Evolutionary conservation across 2,113 vertebrate species (phyloP).

Genomic region (Gila orcuttii): DNA sequence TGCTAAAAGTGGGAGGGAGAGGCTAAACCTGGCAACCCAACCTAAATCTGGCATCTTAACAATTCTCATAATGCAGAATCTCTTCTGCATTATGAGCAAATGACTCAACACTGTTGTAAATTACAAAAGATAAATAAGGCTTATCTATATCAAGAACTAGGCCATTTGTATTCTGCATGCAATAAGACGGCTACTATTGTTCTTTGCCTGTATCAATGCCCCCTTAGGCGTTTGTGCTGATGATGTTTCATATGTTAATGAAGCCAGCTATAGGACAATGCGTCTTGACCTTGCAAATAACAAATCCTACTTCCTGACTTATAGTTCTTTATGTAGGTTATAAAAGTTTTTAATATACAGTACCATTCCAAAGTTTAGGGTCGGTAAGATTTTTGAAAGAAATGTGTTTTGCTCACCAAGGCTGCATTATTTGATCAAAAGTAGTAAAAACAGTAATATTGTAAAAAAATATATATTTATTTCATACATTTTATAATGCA

Average conservation of each 20-base stretch:
- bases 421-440: too few relatives aligned
- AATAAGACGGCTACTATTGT: constrained; percentile 40
- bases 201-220: neutral
- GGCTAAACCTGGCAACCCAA: constrained; percentile 73
- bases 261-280: constrained; percentile 38
- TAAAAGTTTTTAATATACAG: neutral
- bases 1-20: constrained; percentile 69
- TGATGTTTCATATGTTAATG: constrained; percentile 52
- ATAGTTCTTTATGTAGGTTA: constrained; percentile 24
- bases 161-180: constrained; percentile 42
- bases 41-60: constrained; percentile 69
- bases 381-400: neutral
- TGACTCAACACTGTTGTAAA: constrained; percentile 57
- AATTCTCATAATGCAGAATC: neutral
- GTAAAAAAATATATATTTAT: neutral
- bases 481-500: neutral
- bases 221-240: constrained; percentile 50
- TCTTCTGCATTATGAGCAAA: constrained; percentile 64
- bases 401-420: too few relatives aligned
- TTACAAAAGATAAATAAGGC: constrained; percentile 46
- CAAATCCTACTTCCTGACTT: constrained; percentile 21
- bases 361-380: neutral
- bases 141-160: constrained; percentile 42
- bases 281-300: constrained; percentile 52
- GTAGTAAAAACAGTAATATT: neutral